Conservation (phyloP, 2,797 vertebrate species). For the Rousettus madagascariensis region DNA sequence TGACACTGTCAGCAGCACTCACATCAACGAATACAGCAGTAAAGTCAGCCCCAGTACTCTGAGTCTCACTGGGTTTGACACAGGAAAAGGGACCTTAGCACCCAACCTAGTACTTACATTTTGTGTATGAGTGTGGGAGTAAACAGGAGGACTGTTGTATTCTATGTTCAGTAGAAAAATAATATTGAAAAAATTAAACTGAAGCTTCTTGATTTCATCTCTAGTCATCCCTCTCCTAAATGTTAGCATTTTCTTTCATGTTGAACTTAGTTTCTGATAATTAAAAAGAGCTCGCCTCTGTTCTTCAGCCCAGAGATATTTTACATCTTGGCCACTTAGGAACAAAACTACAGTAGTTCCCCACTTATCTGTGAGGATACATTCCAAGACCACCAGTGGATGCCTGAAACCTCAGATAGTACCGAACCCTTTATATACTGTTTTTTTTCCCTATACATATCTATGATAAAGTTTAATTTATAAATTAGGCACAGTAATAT, state of each 20-base stretch:
- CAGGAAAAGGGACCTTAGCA: background rate
- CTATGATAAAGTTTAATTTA: background rate
- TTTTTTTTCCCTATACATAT: background rate
- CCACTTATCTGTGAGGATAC: background rate
- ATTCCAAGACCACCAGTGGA: background rate
- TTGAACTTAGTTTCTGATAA: background rate
- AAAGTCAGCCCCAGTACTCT: accelerated
- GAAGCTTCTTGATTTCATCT: background rate
- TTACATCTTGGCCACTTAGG: background rate
- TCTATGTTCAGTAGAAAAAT: background rate
- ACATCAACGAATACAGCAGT: background rate
- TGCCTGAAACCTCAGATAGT: background rate
- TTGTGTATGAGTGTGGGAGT: background rate
- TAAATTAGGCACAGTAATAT: background rate
- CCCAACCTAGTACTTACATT: background rate
- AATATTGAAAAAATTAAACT: background rate
- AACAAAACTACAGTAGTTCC: background rate
- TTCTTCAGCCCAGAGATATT: background rate
- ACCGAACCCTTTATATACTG: background rate
- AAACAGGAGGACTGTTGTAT: background rate
- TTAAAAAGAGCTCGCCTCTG: background rate
- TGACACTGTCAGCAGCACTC: background rate
- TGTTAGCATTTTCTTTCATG: background rate
- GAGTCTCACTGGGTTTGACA: background rate
- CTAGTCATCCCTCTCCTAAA: background rate